Conservation (phyloP, 2,888 invertebrate genomes). For the Ariolimax columbianus region DNA sequence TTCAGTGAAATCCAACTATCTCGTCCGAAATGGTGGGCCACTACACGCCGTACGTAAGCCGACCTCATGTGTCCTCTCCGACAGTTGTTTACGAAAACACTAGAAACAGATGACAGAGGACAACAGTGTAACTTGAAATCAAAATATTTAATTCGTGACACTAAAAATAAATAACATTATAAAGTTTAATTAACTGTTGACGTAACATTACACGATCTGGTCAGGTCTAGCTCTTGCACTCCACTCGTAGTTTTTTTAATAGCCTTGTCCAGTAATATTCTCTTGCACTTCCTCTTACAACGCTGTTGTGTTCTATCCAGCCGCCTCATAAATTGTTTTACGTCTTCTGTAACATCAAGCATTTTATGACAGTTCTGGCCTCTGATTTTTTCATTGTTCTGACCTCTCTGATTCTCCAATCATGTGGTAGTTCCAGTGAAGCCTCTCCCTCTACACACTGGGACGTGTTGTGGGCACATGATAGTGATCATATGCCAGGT, state of each 20-base stretch:
- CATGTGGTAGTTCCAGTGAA: no score
- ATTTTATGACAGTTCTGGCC: no score
- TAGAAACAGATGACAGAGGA: no score
- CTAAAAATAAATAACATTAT: neutral
- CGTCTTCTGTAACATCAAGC: conserved; percentile 65
- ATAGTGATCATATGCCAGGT: no score
- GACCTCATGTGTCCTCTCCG: no score
- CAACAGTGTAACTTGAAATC: neutral
- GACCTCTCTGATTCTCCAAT: no score
- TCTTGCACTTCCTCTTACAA: conserved; percentile 40
- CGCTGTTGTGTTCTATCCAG: conserved; percentile 57
- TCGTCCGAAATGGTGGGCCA: no score
- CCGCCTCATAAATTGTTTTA: conserved; percentile 62
- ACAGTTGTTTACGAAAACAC: no score
- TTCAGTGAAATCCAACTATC: no score
- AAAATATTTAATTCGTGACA: neutral
- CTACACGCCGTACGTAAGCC: neutral
- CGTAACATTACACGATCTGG: conserved; percentile 14
- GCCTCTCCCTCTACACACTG: no score
- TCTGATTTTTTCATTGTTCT: no score
- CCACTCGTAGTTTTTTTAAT: conserved; percentile 34
- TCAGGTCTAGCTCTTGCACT: conserved; percentile 13
- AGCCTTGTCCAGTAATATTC: conserved; percentile 46
- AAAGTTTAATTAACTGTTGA: neutral
- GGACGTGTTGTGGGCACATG: no score